Base-by-base conservation (phyloP, 2,797 vertebrate genomes). In the Dermochelys coriacea region DNA sequence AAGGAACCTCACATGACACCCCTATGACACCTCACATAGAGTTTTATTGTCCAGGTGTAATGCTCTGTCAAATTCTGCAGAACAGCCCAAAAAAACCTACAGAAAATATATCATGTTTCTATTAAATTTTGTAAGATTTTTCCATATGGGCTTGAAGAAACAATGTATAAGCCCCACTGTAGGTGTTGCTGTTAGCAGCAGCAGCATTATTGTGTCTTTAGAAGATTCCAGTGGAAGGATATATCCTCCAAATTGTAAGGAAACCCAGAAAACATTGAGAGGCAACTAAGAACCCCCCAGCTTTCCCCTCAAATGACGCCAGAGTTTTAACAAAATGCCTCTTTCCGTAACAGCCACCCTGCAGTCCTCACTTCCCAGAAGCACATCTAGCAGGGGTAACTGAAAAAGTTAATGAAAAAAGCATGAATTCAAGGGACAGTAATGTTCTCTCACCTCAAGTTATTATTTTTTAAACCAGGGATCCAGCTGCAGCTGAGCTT, bases 101-200 rank as follows among this genome's bases (percentile, higher is more conserved):
- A 59, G 71, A 68, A 55, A 88, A 88, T 25, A 23, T 80, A 14
- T 23, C 21, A 51, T 5, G 41, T 57, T 75, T 41, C 64, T 14
- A 1, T 1, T 3, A 51, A 21, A 10, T 0, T 8, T 19, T 12
- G 3, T 1, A 12, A 45, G 6, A 5, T 59, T 87, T 84, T 18
- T 21, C 52, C 84, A 54, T 4, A 11, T 0, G 41, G 45, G 47
- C 37, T 71, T 71, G 41, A 52, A 41, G 61, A 12, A 12, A 7
- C 0, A 0, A 11, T 0, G 0, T 4, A 0, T 0, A 1, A 0
- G 0, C 4, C 10, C 3, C 80, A 21, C 81, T 51, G 61, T 6
- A 11, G 49, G 21, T 9, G 12, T 57, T 52, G 45, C 86, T 87
- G 57, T 45, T 9, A 14, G 79, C 1, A 0, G 16, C 12, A n/a